Conservation (phyloP, 2,888 invertebrate species). For the Limnephilus marmoratus region DNA sequence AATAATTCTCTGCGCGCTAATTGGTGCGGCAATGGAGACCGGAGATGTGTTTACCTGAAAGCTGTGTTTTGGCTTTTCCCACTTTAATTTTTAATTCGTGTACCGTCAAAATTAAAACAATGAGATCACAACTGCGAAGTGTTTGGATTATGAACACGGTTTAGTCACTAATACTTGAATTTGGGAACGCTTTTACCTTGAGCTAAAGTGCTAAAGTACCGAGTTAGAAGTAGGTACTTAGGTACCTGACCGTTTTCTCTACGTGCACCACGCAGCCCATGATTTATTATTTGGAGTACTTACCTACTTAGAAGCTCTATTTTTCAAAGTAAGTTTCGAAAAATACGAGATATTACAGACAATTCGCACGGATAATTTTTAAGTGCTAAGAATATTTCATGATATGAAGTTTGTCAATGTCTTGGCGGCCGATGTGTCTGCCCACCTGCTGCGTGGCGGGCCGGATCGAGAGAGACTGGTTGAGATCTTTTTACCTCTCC, state of each 20-base stretch:
- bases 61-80: neutral
- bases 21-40: slow-evolving; percentile 17
- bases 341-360: too few relatives aligned
- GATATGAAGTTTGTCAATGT: too few relatives aligned
- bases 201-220: neutral
- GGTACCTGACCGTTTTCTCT: neutral
- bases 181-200: neutral
- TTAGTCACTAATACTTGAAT: neutral
- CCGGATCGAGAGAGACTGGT: too few relatives aligned
- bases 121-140: slow-evolving; percentile 52
- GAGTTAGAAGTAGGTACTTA: neutral
- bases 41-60: slow-evolving; percentile 22
- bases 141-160: neutral
- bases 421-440: too few relatives aligned
- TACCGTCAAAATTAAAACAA: slow-evolving; percentile 61
- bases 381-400: too few relatives aligned
- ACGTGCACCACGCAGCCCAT: neutral
- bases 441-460: too few relatives aligned
- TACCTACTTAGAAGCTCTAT: too few relatives aligned
- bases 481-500: too few relatives aligned
- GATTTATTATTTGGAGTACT: neutral
- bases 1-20: slow-evolving; percentile 39
- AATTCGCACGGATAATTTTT: too few relatives aligned
- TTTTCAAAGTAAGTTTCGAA: too few relatives aligned
- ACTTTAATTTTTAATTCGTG: slow-evolving; percentile 27